phyloP scores from a whole-genome alignment of 2,113 vertebrate genomes.

The Carlito syrichta region DNA sequence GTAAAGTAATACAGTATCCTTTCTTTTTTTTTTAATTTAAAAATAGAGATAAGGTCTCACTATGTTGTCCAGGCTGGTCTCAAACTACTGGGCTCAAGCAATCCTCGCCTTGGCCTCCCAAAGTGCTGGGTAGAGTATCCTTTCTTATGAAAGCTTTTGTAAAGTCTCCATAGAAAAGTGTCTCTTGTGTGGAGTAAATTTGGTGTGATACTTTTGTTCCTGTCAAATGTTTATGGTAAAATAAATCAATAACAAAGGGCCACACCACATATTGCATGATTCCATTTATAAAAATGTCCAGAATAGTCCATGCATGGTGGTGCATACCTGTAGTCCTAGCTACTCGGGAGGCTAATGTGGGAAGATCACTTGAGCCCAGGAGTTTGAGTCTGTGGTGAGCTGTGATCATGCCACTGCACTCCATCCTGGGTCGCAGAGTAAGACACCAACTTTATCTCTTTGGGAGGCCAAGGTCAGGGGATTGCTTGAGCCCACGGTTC shows the following conservation, averaged over 20 bases:
- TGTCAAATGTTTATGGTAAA: background rate
- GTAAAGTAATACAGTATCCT: background rate
- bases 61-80: no score
- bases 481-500: no score
- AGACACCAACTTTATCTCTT: background rate
- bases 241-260: background rate
- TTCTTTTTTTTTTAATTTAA: no score
- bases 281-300: constrained; percentile 13
- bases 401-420: background rate
- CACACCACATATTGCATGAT: background rate
- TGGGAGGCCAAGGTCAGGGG: no score
- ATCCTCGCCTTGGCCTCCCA: no score
- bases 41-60: no score
- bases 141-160: background rate
- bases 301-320: background rate
- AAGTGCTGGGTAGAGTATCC: no score
- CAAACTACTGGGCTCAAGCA: no score
- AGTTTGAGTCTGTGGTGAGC: background rate
- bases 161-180: background rate
- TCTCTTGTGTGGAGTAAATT: background rate
- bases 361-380: background rate
- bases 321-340: background rate
- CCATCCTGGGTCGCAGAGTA: background rate
- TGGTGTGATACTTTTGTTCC: background rate
- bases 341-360: background rate